Evolutionary conservation across 2,113 vertebrate species (phyloP).

Genomic region (Glaucidium brasilianum): DNA sequence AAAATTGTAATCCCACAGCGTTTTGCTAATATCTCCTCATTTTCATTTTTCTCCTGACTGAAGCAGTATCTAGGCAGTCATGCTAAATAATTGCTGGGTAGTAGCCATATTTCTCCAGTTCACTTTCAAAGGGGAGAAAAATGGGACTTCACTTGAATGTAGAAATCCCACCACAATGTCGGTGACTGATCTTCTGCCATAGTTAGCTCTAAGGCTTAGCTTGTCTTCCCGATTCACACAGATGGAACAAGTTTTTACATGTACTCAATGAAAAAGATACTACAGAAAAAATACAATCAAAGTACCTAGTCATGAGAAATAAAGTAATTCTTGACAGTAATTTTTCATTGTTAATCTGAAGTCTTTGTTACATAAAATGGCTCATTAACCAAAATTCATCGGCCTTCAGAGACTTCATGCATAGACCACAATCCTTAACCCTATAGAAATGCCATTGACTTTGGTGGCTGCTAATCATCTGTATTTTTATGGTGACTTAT

Average conservation of each 20-base stretch:
- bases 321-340: constrained; percentile 64
- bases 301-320: constrained; percentile 59
- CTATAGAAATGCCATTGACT: background rate
- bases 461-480: background rate
- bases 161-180: constrained; percentile 38
- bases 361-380: constrained; percentile 58
- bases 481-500: background rate
- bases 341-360: constrained; percentile 65
- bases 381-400: constrained; percentile 28
- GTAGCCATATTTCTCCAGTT: constrained; percentile 29
- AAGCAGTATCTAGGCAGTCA: constrained; percentile 28
- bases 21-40: background rate
- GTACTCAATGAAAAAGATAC: constrained; percentile 44
- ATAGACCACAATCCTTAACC: background rate
- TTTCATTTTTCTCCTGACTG: background rate
- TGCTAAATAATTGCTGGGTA: constrained; percentile 50
- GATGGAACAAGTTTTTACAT: constrained; percentile 69
- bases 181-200: constrained; percentile 76
- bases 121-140: constrained; percentile 57
- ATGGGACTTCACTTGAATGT: constrained; percentile 45
- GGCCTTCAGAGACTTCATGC: background rate
- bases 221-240: constrained; percentile 56
- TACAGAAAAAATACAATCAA: constrained; percentile 39
- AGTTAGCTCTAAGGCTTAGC: constrained; percentile 60
- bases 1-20: background rate